Conservation (phyloP, 2,113 vertebrate genomes). For the Candoia aspera region DNA sequence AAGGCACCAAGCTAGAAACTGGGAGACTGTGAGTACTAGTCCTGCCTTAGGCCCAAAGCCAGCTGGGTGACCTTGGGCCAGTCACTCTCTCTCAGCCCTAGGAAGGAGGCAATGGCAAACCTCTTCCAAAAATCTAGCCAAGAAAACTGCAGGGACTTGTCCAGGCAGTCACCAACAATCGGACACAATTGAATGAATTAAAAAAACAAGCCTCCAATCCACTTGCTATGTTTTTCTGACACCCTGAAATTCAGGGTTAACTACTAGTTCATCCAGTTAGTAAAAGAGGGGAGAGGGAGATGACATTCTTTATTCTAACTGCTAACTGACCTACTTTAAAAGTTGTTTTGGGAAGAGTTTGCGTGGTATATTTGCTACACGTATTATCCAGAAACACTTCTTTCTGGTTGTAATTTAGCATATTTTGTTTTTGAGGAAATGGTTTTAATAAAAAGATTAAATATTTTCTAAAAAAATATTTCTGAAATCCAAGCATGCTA, state of each 20-base stretch:
- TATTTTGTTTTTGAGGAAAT: not conserved
- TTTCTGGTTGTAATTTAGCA: not conserved
- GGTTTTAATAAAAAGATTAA: not conserved
- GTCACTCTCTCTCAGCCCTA: too few relatives aligned
- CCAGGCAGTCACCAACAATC: too few relatives aligned
- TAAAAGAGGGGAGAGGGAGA: not conserved
- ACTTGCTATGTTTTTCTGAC: not conserved
- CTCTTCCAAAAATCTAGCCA: too few relatives aligned
- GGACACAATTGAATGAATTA: too few relatives aligned
- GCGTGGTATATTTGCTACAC: not conserved
- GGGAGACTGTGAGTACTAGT: too few relatives aligned
- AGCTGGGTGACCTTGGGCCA: too few relatives aligned
- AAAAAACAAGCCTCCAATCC: not conserved
- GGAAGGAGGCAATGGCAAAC: too few relatives aligned
- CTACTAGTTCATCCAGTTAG: not conserved
- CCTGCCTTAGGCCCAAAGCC: too few relatives aligned
- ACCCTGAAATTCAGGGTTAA: not conserved
- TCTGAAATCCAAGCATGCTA: not conserved
- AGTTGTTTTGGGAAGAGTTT: not conserved
- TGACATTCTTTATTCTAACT: not conserved
- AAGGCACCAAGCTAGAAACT: too few relatives aligned
- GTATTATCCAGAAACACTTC: not conserved
- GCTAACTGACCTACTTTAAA: not conserved
- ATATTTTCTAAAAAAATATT: not conserved
- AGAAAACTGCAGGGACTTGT: too few relatives aligned